These are phyloP conservation scores for Drosophila rellima DNA, from an alignment of 2,888 invertebrate genomes.

Conservation along the genomic window DNA sequence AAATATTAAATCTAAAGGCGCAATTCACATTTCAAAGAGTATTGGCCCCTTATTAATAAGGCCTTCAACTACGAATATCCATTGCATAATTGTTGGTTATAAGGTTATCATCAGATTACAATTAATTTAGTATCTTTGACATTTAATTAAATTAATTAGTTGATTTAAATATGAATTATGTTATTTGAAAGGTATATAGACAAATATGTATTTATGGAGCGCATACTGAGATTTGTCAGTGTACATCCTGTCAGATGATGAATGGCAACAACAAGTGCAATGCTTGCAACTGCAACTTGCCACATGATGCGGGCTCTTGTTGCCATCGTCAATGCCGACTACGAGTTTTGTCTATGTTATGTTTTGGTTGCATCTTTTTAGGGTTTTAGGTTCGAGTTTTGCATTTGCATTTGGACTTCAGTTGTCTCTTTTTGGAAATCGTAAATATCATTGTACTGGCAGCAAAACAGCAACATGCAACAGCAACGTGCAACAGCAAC, in stretches of 20 bases:
- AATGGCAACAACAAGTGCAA: conserved; percentile 31
- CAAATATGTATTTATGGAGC: too few species aligned
- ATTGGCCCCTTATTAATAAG: too few species aligned
- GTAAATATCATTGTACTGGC: conserved; percentile 45
- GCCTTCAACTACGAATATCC: too few species aligned
- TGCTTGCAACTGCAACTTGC: conserved; percentile 1
- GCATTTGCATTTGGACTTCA: conserved; percentile 27
- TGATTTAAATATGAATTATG: too few species aligned
- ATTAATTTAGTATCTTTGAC: too few species aligned
- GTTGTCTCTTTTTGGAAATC: conserved; percentile 44
- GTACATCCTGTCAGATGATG: conserved; percentile 7
- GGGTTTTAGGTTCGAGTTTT: conserved; percentile 23
- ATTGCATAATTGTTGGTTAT: too few species aligned
- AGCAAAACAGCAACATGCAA: conserved; percentile 22
- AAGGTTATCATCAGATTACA: too few species aligned
- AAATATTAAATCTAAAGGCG: too few species aligned
- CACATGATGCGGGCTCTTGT: conserved; percentile 32
- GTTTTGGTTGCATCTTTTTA: conserved; percentile 5
- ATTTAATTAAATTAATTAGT: too few species aligned
- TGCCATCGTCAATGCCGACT: conserved; percentile 5
- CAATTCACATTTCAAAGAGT: too few species aligned
- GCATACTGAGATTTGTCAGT: too few species aligned
- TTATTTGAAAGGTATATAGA: too few species aligned
- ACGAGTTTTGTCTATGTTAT: conserved; percentile 4
- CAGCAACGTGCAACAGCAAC: conserved; percentile 14